Conservation (phyloP, 2,888 invertebrate genomes). For the Vanessa cardui region DNA sequence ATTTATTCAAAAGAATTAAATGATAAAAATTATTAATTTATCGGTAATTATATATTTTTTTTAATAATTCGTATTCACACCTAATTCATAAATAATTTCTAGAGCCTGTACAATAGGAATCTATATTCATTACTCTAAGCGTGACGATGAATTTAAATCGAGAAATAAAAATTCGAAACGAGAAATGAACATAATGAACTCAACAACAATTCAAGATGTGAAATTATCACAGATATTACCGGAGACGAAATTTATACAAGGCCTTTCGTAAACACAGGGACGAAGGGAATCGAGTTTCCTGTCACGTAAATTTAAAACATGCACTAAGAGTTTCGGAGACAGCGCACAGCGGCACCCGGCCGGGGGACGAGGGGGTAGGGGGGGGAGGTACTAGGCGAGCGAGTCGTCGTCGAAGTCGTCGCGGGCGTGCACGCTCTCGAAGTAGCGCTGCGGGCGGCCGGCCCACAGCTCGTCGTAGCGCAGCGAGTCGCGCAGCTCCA, state of each 20-base stretch:
- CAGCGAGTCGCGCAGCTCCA: conserved; percentile 66
- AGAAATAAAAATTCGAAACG: background rate
- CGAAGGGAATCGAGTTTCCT: conserved; percentile 13
- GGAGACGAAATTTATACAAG: conserved; percentile 29
- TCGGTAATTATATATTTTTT: conserved; percentile 26
- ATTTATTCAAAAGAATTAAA: conserved; percentile 23
- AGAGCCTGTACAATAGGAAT: conserved; percentile 37
- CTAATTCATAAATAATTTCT: conserved; percentile 33
- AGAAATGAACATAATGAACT: conserved; percentile 21
- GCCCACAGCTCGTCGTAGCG: conserved; percentile 80
- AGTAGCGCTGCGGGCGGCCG: conserved; percentile 81
- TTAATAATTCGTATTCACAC: conserved; percentile 37
- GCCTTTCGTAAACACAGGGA: conserved; percentile 23
- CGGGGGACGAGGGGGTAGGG: too few relatives aligned
- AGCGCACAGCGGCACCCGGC: background rate
- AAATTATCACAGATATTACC: conserved; percentile 59
- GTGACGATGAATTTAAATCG: conserved; percentile 18
- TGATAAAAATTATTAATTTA: conserved; percentile 30
- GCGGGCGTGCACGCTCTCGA: conserved; percentile 84
- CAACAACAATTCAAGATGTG: conserved; percentile 42
- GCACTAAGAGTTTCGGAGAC: conserved; percentile 5
- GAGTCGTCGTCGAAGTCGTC: conserved; percentile 66
- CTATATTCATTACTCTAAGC: conserved; percentile 30
- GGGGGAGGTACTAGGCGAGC: conserved; percentile 55
- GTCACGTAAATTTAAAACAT: conserved; percentile 12